These are phyloP conservation scores for Eudasyphora cyanicolor DNA, from an alignment of 2,888 invertebrate genomes.

Conservation along the genomic window DNA sequence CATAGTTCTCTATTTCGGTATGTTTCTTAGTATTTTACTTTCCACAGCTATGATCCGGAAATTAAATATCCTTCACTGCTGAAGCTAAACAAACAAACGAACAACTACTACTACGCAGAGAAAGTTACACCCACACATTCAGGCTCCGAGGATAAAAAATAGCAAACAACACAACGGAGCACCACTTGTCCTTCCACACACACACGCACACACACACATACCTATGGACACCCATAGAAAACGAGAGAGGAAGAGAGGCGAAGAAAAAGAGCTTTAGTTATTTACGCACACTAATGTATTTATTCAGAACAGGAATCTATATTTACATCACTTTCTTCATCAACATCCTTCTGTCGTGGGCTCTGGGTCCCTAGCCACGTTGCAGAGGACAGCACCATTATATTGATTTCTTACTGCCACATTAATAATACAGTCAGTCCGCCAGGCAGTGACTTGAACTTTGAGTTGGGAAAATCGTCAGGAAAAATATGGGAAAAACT, in stretches of 20 bases:
- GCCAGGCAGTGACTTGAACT: constrained; percentile 7
- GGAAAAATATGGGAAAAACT: constrained; percentile 2
- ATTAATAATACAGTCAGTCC: constrained; percentile 22
- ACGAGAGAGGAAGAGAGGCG: too few relatives aligned
- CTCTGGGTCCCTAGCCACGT: background rate
- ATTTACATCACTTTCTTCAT: background rate
- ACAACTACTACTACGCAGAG: background rate
- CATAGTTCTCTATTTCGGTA: background rate
- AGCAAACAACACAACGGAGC: background rate
- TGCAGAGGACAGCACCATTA: background rate
- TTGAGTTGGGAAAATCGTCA: background rate
- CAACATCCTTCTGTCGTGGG: background rate
- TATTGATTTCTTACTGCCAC: constrained; percentile 34
- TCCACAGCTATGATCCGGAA: constrained; percentile 40
- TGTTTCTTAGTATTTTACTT: constrained; percentile 22
- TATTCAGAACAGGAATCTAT: constrained; percentile 25
- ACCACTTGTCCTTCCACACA: background rate
- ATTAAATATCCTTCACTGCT: constrained; percentile 42
- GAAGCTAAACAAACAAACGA: background rate
- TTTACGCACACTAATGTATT: constrained; percentile 38
- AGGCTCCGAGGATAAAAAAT: background rate
- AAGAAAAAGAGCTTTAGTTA: background rate
- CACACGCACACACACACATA: background rate
- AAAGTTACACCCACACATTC: background rate
- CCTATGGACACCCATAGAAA: background rate